A percentile compares a stretch with the other conserved stretches of the same genome.
Conservation (phyloP, 2,797 vertebrate genomes). For the Protosalanx chinensis region DNA sequence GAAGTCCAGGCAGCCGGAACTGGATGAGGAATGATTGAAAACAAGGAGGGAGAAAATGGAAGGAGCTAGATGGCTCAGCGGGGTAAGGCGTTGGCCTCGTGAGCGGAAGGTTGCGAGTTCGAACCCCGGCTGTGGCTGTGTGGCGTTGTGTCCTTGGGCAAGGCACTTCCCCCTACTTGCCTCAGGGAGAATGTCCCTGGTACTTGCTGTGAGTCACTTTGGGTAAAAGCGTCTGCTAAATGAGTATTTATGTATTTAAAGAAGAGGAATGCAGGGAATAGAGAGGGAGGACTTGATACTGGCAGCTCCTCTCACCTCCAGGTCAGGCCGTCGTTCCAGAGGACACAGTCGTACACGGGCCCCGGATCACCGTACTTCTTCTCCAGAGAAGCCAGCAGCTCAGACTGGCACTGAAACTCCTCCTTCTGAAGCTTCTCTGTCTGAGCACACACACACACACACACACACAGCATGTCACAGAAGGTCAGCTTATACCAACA, state of each 20-base stretch:
- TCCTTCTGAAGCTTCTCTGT: slow-evolving; percentile 91
- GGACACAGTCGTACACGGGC: slow-evolving; percentile 93
- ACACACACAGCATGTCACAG: not conserved
- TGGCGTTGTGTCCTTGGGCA: too few relatives aligned
- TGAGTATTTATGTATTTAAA: too few relatives aligned
- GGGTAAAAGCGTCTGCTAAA: too few relatives aligned
- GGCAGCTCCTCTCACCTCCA: slow-evolving; percentile 79
- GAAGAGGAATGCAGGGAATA: not conserved
- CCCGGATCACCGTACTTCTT: slow-evolving; percentile 97
- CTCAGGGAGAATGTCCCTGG: too few relatives aligned
- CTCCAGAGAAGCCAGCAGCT: slow-evolving; percentile 90
- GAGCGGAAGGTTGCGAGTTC: too few relatives aligned
- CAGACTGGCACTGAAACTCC: slow-evolving; percentile 90
- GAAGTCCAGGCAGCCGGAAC: not conserved
- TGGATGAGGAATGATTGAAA: not conserved
- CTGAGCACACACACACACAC: slow-evolving; percentile 59
- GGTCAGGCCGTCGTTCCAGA: slow-evolving; percentile 89
- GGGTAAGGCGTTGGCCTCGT: too few relatives aligned
- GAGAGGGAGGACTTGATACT: not conserved
- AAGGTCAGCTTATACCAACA: not conserved
- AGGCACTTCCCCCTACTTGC: too few relatives aligned
- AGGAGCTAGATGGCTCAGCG: not conserved
- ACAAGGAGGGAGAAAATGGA: not conserved
- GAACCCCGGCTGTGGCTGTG: too few relatives aligned
- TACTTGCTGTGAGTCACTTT: too few relatives aligned